Percentiles rank a stretch among this genome's conserved stretches.
Conservation (phyloP, 2,113 vertebrate species). For the Neodon shergylaensis region DNA sequence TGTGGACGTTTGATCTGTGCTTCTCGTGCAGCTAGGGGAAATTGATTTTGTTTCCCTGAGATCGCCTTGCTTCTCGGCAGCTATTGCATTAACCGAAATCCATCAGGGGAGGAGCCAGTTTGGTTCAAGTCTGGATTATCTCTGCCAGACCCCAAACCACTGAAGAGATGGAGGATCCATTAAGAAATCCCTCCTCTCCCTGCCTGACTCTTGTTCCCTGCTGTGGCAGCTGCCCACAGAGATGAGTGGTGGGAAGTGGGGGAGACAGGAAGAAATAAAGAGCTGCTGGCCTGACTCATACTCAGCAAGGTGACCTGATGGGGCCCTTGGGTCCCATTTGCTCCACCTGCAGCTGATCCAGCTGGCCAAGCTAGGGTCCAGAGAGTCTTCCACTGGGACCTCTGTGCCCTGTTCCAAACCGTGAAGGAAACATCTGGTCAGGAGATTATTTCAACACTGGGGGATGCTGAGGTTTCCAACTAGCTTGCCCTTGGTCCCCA, state of each 20-base stretch:
- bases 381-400: slow-evolving; percentile 65
- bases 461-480: slow-evolving; percentile 67
- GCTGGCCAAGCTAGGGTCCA: slow-evolving; percentile 59
- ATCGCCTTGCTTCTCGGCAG: slow-evolving; percentile 19
- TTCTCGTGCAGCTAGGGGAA: slow-evolving; percentile 41
- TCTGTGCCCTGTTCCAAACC: slow-evolving; percentile 49
- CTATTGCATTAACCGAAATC: slow-evolving; percentile 56
- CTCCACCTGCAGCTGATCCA: slow-evolving; percentile 71
- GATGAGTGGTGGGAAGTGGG: slow-evolving; percentile 75
- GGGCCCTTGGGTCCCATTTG: slow-evolving; percentile 71
- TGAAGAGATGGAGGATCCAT: slow-evolving; percentile 64
- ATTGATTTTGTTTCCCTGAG: slow-evolving; percentile 45
- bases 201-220: not conserved
- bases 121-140: slow-evolving; percentile 57
- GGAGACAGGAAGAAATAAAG: slow-evolving; percentile 81
- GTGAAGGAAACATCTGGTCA: slow-evolving; percentile 77
- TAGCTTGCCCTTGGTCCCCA: slow-evolving; percentile 49
- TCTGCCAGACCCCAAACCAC: slow-evolving; percentile 74
- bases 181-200: slow-evolving; percentile 63
- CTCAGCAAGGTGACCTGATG: slow-evolving; percentile 79
- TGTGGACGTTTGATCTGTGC: slow-evolving; percentile 44
- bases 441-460: slow-evolving; percentile 71
- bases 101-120: slow-evolving; percentile 43
- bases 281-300: slow-evolving; percentile 75
- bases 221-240: slow-evolving; percentile 36